Percentiles rank a stretch among this genome's conserved stretches.
phyloP scores from a whole-genome alignment of 1,140 invertebrate genomes.

The Neoseiulus cucumeris region DNA sequence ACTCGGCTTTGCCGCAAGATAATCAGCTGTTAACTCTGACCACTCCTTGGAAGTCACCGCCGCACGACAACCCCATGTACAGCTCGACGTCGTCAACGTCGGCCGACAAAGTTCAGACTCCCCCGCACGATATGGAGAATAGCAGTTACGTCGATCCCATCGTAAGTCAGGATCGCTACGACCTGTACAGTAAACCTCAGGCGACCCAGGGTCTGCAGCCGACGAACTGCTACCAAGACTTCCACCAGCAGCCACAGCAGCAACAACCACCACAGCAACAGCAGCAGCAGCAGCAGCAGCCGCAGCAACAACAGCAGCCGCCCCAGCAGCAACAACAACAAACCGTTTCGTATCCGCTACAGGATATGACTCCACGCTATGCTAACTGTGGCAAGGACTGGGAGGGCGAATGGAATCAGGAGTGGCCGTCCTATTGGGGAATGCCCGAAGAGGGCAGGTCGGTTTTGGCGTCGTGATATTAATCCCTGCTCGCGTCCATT shows the following conservation, averaged over 20 bases:
- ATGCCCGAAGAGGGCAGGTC: slow-evolving; percentile 7
- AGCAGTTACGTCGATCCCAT: neutral
- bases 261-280: neutral
- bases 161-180: too few species aligned
- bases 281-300: neutral
- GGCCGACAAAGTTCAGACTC: neutral
- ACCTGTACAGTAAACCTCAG: too few species aligned
- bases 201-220: neutral
- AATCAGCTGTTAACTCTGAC: neutral
- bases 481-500: too few species aligned
- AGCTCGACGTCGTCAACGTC: neutral
- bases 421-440: slow-evolving; percentile 8
- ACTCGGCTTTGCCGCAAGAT: neutral
- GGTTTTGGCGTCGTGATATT: slow-evolving; percentile 9
- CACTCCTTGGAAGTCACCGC: neutral
- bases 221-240: neutral
- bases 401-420: slow-evolving; percentile 8
- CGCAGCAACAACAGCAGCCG: neutral
- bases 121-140: neutral
- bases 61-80: neutral
- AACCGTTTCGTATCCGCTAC: neutral
- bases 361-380: slow-evolving; percentile 1
- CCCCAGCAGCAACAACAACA: neutral
- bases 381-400: neutral
- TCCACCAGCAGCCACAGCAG: neutral